Evolutionary conservation across 2,888 invertebrate genomes (phyloP).

Genomic region (Himalopsyche anomala): DNA sequence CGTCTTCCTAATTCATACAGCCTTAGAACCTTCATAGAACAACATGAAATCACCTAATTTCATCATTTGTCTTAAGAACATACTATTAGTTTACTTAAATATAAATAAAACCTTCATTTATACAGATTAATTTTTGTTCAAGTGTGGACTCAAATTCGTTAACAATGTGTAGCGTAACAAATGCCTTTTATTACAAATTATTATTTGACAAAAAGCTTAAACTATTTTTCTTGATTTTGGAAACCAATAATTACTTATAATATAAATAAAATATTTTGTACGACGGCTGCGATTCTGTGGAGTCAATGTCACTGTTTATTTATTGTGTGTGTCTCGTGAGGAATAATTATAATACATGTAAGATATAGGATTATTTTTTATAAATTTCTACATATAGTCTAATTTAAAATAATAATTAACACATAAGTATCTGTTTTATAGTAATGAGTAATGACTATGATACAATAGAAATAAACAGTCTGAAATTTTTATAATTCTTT

Average conservation of each 20-base stretch:
- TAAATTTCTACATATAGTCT: constrained; percentile 54
- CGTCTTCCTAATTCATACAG: no score
- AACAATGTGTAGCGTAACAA: not conserved
- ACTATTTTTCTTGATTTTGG: not conserved
- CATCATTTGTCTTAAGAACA: no score
- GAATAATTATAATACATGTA: constrained; percentile 36
- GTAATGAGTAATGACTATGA: constrained; percentile 5
- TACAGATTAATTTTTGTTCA: no score
- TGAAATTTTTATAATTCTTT: not conserved
- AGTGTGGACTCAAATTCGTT: no score
- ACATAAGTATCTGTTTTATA: constrained; percentile 39
- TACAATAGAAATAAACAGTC: constrained; percentile 31
- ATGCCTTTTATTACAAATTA: constrained; percentile 11
- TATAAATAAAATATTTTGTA: constrained; percentile 33
- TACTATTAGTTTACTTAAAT: no score
- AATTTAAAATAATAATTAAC: constrained; percentile 3
- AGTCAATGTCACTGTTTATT: constrained; percentile 12
- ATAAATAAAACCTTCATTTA: no score
- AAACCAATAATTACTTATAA: constrained; percentile 23
- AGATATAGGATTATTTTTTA: constrained; percentile 58
- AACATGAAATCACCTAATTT: no score
- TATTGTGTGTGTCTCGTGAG: constrained; percentile 39
- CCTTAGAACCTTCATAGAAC: no score
- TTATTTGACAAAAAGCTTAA: not conserved
- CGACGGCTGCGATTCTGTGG: not conserved